These are phyloP conservation scores for Zhuqinia jingwanae DNA, from an alignment of 2,888 invertebrate genomes.

Conservation along the genomic window DNA sequence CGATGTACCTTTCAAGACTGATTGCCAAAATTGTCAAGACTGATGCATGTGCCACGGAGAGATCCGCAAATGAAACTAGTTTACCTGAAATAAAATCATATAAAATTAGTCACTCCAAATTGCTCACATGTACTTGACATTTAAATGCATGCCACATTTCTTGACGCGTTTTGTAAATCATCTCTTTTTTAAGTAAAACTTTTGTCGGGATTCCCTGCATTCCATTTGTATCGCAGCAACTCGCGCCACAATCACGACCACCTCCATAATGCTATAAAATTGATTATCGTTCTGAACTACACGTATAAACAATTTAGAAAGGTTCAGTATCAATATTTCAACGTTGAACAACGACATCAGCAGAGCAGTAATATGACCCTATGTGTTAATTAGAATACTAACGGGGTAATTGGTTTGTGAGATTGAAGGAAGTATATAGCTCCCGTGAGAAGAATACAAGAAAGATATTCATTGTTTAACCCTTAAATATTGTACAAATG, in stretches of 20 bases:
- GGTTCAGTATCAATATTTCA: neutral
- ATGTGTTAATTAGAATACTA: constrained; percentile 27
- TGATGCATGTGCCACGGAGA: constrained; percentile 95
- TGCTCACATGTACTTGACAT: neutral
- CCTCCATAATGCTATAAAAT: too few species aligned
- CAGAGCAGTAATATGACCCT: neutral
- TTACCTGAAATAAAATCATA: constrained; percentile 85
- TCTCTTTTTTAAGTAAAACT: too few species aligned
- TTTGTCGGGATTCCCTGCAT: too few species aligned
- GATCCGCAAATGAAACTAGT: constrained; percentile 94
- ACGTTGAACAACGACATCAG: too few species aligned
- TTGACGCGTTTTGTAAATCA: too few species aligned
- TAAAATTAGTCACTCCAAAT: too few species aligned
- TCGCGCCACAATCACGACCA: too few species aligned
- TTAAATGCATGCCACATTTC: neutral
- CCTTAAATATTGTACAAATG: neutral
- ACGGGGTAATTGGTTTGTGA: constrained; percentile 9
- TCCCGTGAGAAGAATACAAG: constrained; percentile 31
- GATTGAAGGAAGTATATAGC: constrained; percentile 40
- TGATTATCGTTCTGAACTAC: too few species aligned
- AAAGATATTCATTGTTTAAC: constrained; percentile 13
- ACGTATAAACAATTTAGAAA: too few species aligned
- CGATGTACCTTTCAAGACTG: constrained; percentile 89
- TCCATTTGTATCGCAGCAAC: too few species aligned
- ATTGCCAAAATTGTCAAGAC: constrained; percentile 96